Evolutionary conservation across 2,888 invertebrate genomes (phyloP).

Genomic region (Leptinotarsa haldemani): DNA sequence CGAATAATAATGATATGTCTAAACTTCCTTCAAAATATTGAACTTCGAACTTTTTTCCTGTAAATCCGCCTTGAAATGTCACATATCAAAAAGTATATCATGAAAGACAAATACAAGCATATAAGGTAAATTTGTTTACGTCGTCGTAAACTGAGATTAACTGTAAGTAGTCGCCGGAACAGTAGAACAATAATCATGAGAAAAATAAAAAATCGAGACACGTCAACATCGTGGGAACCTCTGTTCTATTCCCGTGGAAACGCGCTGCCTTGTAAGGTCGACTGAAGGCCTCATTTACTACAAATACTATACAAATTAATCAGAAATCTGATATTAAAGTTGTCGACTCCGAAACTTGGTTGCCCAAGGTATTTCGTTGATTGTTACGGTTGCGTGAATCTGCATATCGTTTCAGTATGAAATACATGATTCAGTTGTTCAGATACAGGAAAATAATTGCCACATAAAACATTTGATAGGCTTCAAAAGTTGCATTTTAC

Average conservation of each 20-base stretch:
- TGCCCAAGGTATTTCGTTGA: background rate
- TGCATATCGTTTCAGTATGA: background rate
- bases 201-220: slow-evolving; percentile 28
- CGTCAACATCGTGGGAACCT: slow-evolving; percentile 49
- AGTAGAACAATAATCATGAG: slow-evolving; percentile 30
- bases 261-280: slow-evolving; percentile 56
- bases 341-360: background rate
- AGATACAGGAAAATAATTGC: no score
- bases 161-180: slow-evolving; percentile 25
- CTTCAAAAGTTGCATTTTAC: no score
- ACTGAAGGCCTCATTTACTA: slow-evolving; percentile 44
- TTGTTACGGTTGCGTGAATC: background rate
- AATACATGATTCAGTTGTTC: no score
- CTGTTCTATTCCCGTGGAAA: slow-evolving; percentile 53
- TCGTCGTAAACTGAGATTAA: slow-evolving; percentile 13
- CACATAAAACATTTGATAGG: no score
- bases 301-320: slow-evolving; percentile 1
- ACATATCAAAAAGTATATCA: background rate
- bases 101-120: slow-evolving; percentile 26
- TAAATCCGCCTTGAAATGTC: no score
- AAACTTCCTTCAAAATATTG: no score
- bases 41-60: no score
- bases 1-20: no score
- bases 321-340: slow-evolving; percentile 29
- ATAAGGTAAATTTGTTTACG: slow-evolving; percentile 26